Evolutionary conservation across 1,140 invertebrate genomes (phyloP).

Genomic region (Campoletis sonorensis): DNA sequence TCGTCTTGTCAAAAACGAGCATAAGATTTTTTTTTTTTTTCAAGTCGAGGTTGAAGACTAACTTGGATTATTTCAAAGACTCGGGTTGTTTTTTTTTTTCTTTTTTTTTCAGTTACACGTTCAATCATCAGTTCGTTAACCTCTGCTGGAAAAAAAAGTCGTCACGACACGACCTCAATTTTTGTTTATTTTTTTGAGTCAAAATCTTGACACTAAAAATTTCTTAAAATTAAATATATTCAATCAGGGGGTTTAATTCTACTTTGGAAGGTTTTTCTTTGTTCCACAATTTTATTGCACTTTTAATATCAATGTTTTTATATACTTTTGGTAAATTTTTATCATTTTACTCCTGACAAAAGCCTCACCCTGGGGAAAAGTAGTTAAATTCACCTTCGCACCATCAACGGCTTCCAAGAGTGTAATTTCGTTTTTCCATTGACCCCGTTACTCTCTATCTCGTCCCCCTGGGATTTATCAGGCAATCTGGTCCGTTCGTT

Average conservation of each 20-base stretch:
- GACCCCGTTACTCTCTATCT: neutral
- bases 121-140: constrained; percentile 39
- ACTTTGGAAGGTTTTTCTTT: neutral
- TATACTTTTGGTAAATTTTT: neutral
- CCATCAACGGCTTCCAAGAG: constrained; percentile 16
- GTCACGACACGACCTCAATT: constrained; percentile 36
- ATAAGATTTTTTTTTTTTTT: neutral
- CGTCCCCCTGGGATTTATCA: constrained; percentile 31
- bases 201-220: too few species aligned
- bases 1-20: neutral
- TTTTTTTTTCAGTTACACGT: neutral
- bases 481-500: constrained; percentile 33
- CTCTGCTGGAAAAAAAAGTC: constrained; percentile 18
- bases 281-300: neutral
- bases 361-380: constrained; percentile 5
- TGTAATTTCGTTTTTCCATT: constrained; percentile 37
- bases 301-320: neutral
- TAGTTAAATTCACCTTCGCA: neutral
- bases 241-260: neutral
- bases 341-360: constrained; percentile 14
- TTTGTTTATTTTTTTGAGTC: constrained; percentile 35
- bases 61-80: neutral
- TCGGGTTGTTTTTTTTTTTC: neutral
- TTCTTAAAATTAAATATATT: neutral
- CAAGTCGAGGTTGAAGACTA: neutral